Conservation (phyloP, 2,113 vertebrate species). For the Apistogramma diplotaenia region DNA sequence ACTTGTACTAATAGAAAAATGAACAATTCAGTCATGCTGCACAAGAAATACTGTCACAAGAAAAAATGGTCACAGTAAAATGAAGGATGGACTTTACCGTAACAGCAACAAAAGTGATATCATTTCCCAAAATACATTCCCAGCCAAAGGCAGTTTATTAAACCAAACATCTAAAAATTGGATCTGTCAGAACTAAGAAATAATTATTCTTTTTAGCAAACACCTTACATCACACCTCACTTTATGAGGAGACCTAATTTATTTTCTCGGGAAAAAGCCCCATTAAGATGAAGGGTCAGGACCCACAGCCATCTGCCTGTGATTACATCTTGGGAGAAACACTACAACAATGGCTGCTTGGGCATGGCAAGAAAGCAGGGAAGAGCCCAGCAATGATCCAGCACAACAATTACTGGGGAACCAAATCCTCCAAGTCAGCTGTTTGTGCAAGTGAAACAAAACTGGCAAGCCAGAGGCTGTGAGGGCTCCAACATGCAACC, state of each 20-base stretch:
- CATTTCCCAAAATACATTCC: background rate
- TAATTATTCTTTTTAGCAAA: slow-evolving; percentile 10
- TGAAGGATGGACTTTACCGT: background rate
- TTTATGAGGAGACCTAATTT: slow-evolving; percentile 25
- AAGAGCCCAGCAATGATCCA: slow-evolving; percentile 62
- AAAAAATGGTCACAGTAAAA: background rate
- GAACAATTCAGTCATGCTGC: background rate
- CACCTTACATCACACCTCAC: slow-evolving; percentile 51
- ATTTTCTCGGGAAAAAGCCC: slow-evolving; percentile 61
- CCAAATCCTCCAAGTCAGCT: slow-evolving; percentile 60
- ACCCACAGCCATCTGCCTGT: slow-evolving; percentile 61
- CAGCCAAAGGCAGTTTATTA: background rate
- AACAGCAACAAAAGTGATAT: background rate
- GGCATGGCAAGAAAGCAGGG: slow-evolving; percentile 51
- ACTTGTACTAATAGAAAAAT: background rate
- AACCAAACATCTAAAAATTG: background rate
- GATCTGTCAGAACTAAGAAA: background rate
- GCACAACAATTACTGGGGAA: slow-evolving; percentile 58
- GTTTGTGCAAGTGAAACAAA: slow-evolving; percentile 59
- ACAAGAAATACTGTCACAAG: background rate
- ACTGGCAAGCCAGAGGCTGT: slow-evolving; percentile 53
- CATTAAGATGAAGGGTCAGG: slow-evolving; percentile 14
- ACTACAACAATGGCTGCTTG: slow-evolving; percentile 56
- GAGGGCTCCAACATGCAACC: slow-evolving; percentile 47
- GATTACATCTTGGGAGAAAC: slow-evolving; percentile 64